Base-by-base conservation (phyloP, 1,140 invertebrate genomes). In the Atta colombica region DNA sequence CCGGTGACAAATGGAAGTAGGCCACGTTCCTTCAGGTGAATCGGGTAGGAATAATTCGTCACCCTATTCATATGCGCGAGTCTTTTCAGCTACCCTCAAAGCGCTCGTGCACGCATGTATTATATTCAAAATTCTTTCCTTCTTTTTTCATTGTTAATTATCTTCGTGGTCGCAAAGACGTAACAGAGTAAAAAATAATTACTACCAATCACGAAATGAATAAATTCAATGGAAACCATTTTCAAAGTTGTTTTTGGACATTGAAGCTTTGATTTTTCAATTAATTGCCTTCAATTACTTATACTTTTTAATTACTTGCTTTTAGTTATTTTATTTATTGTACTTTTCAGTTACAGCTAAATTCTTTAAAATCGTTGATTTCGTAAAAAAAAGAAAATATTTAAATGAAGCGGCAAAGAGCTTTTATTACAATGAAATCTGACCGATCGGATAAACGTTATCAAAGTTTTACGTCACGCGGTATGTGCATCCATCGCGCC, bases 1-100 rank as follows among this genome's bases (percentile, higher is more conserved):
- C 80, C 69, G 80, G 25, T 74, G 55, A 84, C 80, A 84, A 75
- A 84, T 84, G 80, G 39, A 84, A 84, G 53, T 60, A 58, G 68
- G 80, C 55, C 69, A 51, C 63, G 55, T 75, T 84, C 69, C 68
- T 71, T 82, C 69, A 25, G 69, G 58, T 75, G 55, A 49, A 21
- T 61, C 69, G 66, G 53, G 16, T 8, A 74, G 12, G 25, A 74
- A 82, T 60, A 82, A 75, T 84, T 49, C 39, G 58, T 18, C 39
- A 21, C 39, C 69, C 21, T 45, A 39, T 18, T 25, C 12, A 81
- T 25, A 12, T 35, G 39, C 25, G 16, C 53, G 53, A 45, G 16
- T 61, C 53, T 74, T 39, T 53, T 60, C 51, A 49, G n/a, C 7
- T 49, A 31, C 14, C 21, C 31, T 10, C 77, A 39, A 63, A 12